Base-by-base conservation (phyloP, 2,113 vertebrate genomes). In the Epinephelus cyanopodus region DNA sequence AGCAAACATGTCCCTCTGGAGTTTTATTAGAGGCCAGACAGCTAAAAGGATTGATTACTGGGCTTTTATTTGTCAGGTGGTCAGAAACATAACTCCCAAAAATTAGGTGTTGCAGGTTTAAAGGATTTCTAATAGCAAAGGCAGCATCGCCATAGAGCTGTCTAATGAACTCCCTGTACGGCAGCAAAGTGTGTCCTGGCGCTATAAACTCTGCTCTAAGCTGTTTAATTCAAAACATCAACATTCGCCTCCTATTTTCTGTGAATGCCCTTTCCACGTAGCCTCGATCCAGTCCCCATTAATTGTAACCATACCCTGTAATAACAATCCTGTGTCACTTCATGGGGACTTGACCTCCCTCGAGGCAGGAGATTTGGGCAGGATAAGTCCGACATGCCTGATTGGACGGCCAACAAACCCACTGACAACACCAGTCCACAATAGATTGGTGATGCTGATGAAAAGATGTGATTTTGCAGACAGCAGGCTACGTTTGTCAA, bases 111-210 rank as follows among this genome's bases (percentile, higher is more conserved):
- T 25, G 61, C 48, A 69, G 19, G 15, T 76, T 57, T 93, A 87
- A 83, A 89, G 95, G 64, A 74, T 91, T 94, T 92, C 74, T 92
- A 94, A 88, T 94, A 94, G 95, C 95, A 95, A 92, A 93, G 94
- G 93, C 92, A 95, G 96, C 94, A 95, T 48, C 12, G 4, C 47
- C 14, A 21, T 9, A 69, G 57, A 67, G 67, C 78, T 68, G n/a
- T 21, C 19, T 21, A 1, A 1, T 58, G 10, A 52, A 19, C 62
- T 77, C 63, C 33, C 23, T 57, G 21, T 37, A 42, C 62, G 61
- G 25, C 6, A 47, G 45, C 39, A 57, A 52, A 72, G 10, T 23
- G 48, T 56, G 5, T 50, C 54, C 58, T 87, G 84, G 91, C 92
- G 79, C 86, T 90, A 83, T 92, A 93, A 95, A 94, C 90, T 89